Evolutionary conservation across 2,797 vertebrate genomes (phyloP).

Genomic region (Danio choprae): DNA sequence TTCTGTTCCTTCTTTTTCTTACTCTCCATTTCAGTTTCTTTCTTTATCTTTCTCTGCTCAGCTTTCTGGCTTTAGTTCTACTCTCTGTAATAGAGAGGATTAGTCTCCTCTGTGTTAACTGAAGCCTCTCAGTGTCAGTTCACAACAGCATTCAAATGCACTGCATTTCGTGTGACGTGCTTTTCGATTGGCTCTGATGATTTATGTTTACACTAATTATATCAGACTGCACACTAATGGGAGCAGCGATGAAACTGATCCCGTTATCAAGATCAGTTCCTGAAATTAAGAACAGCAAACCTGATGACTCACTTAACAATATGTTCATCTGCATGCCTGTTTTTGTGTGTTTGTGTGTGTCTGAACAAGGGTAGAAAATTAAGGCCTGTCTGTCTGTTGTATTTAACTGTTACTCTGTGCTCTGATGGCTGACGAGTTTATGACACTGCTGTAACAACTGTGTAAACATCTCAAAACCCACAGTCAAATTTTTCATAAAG

Average conservation of each 20-base stretch:
- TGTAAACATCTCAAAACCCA: constrained; percentile 4
- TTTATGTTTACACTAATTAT: constrained; percentile 40
- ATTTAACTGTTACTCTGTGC: background rate
- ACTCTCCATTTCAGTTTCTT: constrained; percentile 13
- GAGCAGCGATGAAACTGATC: constrained; percentile 14
- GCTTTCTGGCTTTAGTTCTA: constrained; percentile 8
- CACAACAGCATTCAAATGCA: constrained; percentile 36
- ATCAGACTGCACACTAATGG: constrained; percentile 28
- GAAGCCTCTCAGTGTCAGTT: constrained; percentile 19
- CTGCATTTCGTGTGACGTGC: constrained; percentile 3
- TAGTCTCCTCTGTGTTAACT: constrained; percentile 1
- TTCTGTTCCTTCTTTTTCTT: background rate
- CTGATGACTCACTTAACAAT: constrained; percentile 27
- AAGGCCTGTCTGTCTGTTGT: background rate
- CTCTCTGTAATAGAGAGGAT: constrained; percentile 30
- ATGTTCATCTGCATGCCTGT: background rate
- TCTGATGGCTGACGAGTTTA: background rate
- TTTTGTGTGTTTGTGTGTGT: background rate
- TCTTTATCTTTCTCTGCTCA: constrained; percentile 20
- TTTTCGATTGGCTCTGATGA: constrained; percentile 31
- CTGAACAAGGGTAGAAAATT: background rate
- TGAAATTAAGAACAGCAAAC: constrained; percentile 3
- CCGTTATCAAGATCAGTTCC: constrained; percentile 14
- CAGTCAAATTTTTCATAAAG: background rate
- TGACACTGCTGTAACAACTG: background rate